Evolutionary conservation across 2,113 vertebrate genomes (phyloP).

Genomic region (Laterallus jamaicensis): DNA sequence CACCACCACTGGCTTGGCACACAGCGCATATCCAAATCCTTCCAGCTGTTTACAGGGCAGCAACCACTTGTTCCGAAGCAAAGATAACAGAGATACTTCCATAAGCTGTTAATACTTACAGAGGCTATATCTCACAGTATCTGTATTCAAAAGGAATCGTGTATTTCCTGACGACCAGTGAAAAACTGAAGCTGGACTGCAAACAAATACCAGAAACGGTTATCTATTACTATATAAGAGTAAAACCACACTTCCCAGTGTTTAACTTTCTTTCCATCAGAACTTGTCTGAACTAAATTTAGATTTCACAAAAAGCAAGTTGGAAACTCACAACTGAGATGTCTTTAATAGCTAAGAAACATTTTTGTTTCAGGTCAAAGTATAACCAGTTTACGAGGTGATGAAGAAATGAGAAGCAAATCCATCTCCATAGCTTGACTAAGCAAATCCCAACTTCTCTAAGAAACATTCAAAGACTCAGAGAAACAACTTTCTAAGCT

Average conservation of each 20-base stretch:
- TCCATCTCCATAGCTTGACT: background rate
- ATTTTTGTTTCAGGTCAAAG: background rate
- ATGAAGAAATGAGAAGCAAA: background rate
- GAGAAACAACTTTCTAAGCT: background rate
- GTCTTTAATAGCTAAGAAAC: background rate
- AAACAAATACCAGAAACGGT: background rate
- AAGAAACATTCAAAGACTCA: background rate
- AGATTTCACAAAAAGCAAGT: background rate
- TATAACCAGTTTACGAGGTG: background rate
- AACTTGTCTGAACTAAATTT: background rate
- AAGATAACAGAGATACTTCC: background rate
- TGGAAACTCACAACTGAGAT: background rate
- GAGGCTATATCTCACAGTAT: background rate
- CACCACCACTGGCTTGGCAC: background rate
- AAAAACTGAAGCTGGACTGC: background rate
- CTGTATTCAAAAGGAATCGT: rapidly evolving
- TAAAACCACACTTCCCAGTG: background rate
- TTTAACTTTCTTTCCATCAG: background rate
- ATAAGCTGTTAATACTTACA: background rate
- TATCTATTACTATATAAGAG: background rate
- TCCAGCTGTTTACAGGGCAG: background rate
- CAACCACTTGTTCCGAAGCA: background rate
- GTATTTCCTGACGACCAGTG: background rate
- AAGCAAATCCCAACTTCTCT: background rate
- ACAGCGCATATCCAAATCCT: background rate